phyloP scores from a whole-genome alignment of 2,113 vertebrate genomes.

The Sturnus vulgaris region DNA sequence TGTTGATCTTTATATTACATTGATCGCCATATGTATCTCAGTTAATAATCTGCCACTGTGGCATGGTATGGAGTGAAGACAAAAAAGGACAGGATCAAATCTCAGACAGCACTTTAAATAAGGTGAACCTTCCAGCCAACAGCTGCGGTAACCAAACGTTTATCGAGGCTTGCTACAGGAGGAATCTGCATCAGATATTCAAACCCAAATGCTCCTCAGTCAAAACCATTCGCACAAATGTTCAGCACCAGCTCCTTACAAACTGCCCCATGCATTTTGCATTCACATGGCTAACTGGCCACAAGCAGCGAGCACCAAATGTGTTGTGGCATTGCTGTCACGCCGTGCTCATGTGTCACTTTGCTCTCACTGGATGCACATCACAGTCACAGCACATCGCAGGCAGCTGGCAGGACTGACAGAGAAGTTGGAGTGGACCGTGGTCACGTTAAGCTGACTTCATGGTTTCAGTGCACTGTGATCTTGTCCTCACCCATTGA shows the following conservation, averaged over 20 bases:
- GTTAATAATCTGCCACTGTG: constrained; percentile 19
- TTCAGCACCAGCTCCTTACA: constrained; percentile 21
- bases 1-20: constrained; percentile 37
- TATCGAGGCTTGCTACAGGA: neutral
- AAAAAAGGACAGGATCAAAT: neutral
- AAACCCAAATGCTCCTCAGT: neutral
- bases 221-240: neutral
- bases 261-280: constrained; percentile 1
- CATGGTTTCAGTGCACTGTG: constrained; percentile 14
- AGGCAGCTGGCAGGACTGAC: neutral
- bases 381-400: constrained; percentile 30
- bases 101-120: neutral
- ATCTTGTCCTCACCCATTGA: constrained; percentile 47
- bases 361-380: neutral
- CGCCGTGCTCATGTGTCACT: neutral
- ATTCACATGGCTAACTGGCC: neutral
- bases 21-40: neutral
- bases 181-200: neutral
- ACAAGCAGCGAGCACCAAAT: constrained; percentile 12
- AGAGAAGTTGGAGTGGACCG: neutral
- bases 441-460: constrained; percentile 50
- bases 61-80: neutral
- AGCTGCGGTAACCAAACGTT: neutral
- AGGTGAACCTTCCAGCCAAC: neutral
- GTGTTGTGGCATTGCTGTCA: constrained; percentile 28